A percentile compares a stretch with the other conserved stretches of the same genome.
These are phyloP conservation scores for Ginglymostoma cirratum DNA, from an alignment of 2,113 vertebrate genomes.

Conservation along the genomic window DNA sequence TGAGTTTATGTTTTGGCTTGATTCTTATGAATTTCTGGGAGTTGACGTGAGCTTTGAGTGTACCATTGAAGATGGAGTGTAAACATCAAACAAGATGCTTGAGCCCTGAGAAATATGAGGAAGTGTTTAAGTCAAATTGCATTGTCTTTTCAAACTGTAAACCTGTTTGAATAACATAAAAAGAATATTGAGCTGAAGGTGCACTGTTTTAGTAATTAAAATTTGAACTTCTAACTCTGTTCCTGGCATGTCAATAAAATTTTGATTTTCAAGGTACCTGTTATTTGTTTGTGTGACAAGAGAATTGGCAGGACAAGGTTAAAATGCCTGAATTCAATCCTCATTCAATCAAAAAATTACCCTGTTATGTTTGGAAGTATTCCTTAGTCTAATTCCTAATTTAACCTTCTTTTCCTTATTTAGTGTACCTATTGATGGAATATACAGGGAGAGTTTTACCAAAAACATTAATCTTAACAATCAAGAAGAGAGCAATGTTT, in stretches of 20 bases:
- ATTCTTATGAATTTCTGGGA: not conserved
- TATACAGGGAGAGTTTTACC: not conserved
- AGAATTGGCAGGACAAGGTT: not conserved
- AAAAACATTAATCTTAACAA: not conserved
- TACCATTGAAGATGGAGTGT: not conserved
- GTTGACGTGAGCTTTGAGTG: not conserved
- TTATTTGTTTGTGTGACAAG: not conserved
- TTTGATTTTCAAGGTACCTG: not conserved
- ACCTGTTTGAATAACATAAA: not conserved
- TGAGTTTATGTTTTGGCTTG: not conserved
- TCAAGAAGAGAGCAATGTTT: not conserved
- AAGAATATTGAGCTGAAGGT: not conserved
- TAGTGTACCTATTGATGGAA: not conserved
- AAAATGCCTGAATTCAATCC: not conserved
- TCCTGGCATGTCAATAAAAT: not conserved
- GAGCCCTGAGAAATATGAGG: not conserved
- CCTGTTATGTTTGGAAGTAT: not conserved
- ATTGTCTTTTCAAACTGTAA: not conserved
- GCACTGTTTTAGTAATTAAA: not conserved
- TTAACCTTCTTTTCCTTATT: not conserved
- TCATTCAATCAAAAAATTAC: not conserved
- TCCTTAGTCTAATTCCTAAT: not conserved
- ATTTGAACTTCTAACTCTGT: not conserved
- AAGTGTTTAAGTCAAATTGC: not conserved
- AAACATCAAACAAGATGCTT: not conserved